phyloP scores from a whole-genome alignment of 2,113 vertebrate genomes.

The Craseonycteris thonglongyai region DNA sequence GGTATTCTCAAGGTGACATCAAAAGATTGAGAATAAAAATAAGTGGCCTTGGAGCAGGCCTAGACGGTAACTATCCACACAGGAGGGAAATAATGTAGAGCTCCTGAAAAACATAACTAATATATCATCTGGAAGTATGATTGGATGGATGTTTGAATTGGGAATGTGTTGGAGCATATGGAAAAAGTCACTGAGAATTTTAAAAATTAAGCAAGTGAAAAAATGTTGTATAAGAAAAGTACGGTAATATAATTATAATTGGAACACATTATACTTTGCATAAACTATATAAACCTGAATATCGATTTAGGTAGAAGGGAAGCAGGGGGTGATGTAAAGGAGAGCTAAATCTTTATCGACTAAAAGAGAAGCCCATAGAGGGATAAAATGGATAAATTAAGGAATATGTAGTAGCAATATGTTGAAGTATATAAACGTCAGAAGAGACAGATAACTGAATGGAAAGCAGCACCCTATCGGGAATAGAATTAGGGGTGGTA shows the following conservation, averaged over 20 bases:
- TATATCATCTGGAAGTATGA: neutral
- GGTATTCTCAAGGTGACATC: neutral
- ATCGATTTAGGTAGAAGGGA: neutral
- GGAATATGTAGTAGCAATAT: neutral
- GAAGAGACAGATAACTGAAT: neutral
- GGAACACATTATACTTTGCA: neutral
- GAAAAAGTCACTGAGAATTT: neutral
- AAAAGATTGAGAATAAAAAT: neutral
- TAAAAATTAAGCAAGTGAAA: neutral
- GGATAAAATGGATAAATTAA: neutral
- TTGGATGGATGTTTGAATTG: neutral
- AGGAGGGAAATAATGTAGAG: rapidly evolving
- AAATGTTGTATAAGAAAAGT: neutral
- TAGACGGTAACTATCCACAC: neutral
- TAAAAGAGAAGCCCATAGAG: neutral
- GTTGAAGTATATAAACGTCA: neutral
- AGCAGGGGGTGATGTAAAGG: rapidly evolving
- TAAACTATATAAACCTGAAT: neutral
- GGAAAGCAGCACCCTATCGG: neutral
- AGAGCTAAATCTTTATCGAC: neutral
- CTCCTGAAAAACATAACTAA: neutral
- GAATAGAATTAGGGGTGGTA: neutral
- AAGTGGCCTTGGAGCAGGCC: neutral
- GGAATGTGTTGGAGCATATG: neutral
- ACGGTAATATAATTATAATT: neutral